Conservation (phyloP, 2,113 vertebrate species). For the Calonectris borealis region DNA sequence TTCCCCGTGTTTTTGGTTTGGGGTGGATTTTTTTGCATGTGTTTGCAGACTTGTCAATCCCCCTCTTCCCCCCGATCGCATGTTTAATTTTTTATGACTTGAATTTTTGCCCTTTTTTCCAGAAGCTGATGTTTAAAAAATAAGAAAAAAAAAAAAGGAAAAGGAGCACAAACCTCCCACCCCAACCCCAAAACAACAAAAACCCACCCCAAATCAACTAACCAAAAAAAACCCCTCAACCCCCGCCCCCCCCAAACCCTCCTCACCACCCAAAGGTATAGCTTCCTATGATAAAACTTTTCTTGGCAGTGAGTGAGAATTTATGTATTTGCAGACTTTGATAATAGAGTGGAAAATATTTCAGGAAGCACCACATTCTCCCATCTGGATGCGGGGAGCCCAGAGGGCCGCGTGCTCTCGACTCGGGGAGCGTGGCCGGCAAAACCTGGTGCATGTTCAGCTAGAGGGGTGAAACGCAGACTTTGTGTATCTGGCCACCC, state of each 20-base stretch:
- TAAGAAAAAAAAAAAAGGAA: background rate
- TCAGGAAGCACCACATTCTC: background rate
- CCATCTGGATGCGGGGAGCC: background rate
- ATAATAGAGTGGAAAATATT: background rate
- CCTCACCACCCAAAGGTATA: background rate
- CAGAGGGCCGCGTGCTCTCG: background rate
- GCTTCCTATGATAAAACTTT: background rate
- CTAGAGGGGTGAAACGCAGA: background rate
- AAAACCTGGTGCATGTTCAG: background rate
- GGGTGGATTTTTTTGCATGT: background rate
- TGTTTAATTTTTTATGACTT: background rate
- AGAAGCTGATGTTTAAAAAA: background rate
- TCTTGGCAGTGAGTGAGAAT: background rate
- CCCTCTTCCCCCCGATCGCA: background rate
- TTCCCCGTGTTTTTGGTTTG: constrained; percentile 24
- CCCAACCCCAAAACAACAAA: background rate
- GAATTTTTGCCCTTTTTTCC: background rate
- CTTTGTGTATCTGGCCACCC: background rate
- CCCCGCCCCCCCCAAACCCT: too few relatives aligned
- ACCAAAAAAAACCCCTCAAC: background rate
- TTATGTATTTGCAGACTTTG: background rate
- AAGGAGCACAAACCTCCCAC: background rate
- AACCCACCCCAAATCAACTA: background rate
- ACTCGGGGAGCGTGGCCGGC: fast-evolving
- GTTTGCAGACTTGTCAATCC: constrained; percentile 57